Base-by-base conservation (phyloP, 2,888 invertebrate genomes). In the Osmoderma eremita region DNA sequence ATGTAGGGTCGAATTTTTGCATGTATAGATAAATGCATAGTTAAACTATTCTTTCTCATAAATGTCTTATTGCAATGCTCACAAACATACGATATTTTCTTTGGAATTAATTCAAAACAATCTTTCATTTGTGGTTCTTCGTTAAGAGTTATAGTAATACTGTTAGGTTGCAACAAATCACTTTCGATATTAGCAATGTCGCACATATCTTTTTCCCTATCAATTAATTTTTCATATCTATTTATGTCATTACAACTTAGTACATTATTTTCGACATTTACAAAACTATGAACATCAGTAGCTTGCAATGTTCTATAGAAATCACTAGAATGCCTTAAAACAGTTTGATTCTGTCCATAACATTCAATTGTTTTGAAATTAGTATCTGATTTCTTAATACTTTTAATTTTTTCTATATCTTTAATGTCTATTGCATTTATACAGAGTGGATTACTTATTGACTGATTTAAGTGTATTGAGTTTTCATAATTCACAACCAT, bases 11-110 rank as follows among this genome's bases (percentile, higher is more conserved):
- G 74, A 4, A 78, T 72, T 48, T 79, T 78, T 2, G 80, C 78
- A 67, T 82, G 82, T 6, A 76, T 70, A 15, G 80, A 75, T 67
- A 81, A 74, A 70, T 83, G 82, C 5, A 78, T 78, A 50, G 79
- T 82, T 41, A 82, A 74, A 54, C 77, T 76, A 20, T 78, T 76
- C 48, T 79, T 75, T 24, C 81, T 75, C 65, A 75, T 74, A 70
- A 82, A 82, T 10, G 74, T 72, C 68, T 78, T 80, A 3, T 76
- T 74, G 70, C 83, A 82, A 41, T 79, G 75, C 2, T 74, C 72
- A 68, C 83, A 83, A 8, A 75, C 70, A 68, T 77, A 79, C 18
- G 64, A 50, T 69, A 77, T 77, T 39, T 71, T 68, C 53, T 75
- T 76, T 22, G 63, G 2, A 13, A 12, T 4, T 45, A 15, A 0